Evolutionary conservation across 2,888 invertebrate genomes (phyloP).

Genomic region (Epiblema foenella): DNA sequence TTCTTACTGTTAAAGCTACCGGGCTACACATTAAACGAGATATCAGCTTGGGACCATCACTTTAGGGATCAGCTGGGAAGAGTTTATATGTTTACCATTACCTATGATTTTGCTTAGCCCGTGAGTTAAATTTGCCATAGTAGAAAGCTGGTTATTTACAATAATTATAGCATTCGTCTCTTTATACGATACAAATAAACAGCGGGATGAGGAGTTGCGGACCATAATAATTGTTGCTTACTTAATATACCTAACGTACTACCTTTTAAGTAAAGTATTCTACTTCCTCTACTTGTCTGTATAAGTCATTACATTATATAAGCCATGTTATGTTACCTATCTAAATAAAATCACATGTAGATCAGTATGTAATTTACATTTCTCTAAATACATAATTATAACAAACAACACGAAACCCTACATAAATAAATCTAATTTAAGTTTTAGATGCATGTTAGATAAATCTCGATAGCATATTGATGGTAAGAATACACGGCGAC

Average conservation of each 20-base stretch:
- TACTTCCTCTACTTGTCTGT: too few relatives aligned
- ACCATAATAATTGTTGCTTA: too few relatives aligned
- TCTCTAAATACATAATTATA: background rate
- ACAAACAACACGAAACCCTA: slow-evolving; percentile 27
- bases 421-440: background rate
- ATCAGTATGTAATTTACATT: background rate
- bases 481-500: slow-evolving; percentile 24
- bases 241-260: too few relatives aligned
- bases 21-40: slow-evolving; percentile 35
- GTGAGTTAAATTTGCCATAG: too few relatives aligned
- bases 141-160: too few relatives aligned
- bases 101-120: background rate
- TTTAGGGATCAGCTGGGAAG: slow-evolving; percentile 21
- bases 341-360: background rate
- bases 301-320: too few relatives aligned
- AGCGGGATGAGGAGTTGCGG: too few relatives aligned
- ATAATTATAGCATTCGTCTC: too few relatives aligned
- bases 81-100: background rate
- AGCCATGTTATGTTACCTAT: too few relatives aligned
- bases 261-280: too few relatives aligned
- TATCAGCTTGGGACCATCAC: slow-evolving; percentile 40
- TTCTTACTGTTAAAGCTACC: slow-evolving; percentile 41
- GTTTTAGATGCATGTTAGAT: slow-evolving; percentile 28
- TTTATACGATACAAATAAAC: too few relatives aligned
- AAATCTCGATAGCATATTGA: slow-evolving; percentile 39